phyloP scores from a whole-genome alignment of 2,113 vertebrate species.

The Cichladusa arquata region DNA sequence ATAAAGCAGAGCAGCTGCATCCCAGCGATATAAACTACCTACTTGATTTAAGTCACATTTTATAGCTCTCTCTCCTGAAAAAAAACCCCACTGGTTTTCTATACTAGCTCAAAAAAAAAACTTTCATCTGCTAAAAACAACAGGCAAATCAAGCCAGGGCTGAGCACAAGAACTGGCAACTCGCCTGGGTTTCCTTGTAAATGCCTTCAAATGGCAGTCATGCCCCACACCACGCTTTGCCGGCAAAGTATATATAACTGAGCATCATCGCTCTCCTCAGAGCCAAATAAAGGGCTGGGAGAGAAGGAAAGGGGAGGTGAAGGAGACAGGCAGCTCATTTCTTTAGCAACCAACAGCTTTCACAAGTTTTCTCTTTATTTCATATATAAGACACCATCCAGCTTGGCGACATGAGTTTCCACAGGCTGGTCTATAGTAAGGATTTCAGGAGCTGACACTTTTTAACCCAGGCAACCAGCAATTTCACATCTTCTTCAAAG shows the following conservation, averaged over 20 bases:
- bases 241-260: background rate
- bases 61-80: background rate
- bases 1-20: background rate
- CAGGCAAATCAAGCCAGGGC: background rate
- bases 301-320: background rate
- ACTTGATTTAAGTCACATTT: background rate
- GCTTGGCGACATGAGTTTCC: background rate
- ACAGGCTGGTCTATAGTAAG: background rate
- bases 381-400: background rate
- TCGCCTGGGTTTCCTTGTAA: conserved; percentile 41
- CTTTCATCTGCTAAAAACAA: background rate
- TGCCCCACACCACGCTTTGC: background rate
- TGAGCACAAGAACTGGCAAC: conserved; percentile 34
- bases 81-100: background rate
- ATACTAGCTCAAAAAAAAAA: background rate
- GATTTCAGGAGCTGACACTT: background rate
- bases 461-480: background rate
- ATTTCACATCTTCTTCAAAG: background rate
- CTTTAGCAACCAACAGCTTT: background rate
- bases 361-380: background rate
- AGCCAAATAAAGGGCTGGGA: conserved; percentile 42
- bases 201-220: conserved; percentile 65
- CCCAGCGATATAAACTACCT: background rate
- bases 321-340: background rate
- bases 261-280: background rate